Conservation (phyloP, 2,797 vertebrate genomes). For the Chlorospingus semifuscus region DNA sequence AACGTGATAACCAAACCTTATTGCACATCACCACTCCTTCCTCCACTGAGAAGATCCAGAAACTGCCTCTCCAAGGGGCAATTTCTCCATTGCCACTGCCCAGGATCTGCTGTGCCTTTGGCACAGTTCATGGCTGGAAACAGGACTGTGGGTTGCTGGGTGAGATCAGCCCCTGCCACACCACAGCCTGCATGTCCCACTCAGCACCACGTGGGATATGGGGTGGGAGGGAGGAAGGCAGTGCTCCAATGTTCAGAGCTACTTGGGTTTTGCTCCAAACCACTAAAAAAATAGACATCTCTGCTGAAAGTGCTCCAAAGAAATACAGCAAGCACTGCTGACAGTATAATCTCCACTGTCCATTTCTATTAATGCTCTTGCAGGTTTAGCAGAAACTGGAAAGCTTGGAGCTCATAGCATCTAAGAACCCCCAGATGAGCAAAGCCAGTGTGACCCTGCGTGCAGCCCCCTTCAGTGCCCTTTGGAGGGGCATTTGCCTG, state of each 20-base stretch:
- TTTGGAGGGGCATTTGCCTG: neutral
- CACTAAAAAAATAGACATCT: neutral
- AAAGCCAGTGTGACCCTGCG: rapidly evolving
- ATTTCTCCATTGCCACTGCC: neutral
- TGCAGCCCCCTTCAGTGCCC: rapidly evolving
- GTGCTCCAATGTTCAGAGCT: rapidly evolving
- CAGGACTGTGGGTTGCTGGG: rapidly evolving
- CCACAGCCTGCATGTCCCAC: neutral
- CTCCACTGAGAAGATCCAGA: neutral
- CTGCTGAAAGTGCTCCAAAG: neutral
- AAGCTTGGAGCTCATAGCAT: rapidly evolving
- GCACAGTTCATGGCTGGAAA: neutral
- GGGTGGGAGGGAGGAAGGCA: neutral
- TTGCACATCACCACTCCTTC: neutral
- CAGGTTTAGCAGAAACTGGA: neutral
- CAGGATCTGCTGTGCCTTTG: neutral
- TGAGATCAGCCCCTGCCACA: neutral
- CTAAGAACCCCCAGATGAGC: neutral
- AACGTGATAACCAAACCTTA: neutral
- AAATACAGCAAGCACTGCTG: neutral
- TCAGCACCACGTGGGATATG: neutral
- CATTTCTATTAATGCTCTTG: neutral
- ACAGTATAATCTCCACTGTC: neutral
- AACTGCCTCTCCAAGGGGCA: neutral
- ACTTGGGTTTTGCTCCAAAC: neutral